Conservation (phyloP, 2,113 vertebrate genomes). For the Sinocyclocheilus anshuiensis region DNA sequence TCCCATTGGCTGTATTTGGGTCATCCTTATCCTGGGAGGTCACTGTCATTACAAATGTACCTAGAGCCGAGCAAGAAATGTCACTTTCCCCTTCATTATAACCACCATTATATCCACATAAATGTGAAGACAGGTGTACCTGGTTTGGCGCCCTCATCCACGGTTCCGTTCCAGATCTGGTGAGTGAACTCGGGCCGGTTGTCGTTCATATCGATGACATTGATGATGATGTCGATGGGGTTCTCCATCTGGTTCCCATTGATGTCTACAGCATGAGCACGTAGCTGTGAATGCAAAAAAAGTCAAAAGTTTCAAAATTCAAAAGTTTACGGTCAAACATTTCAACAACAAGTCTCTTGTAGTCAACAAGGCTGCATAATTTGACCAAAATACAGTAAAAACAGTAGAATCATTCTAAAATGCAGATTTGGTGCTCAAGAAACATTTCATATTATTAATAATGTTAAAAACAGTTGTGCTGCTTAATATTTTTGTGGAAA, state of each 20-base stretch:
- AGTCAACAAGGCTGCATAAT: neutral
- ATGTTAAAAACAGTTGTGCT: too few relatives aligned
- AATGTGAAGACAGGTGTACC: conserved; percentile 72
- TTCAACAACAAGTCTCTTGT: neutral
- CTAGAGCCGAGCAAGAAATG: conserved; percentile 64
- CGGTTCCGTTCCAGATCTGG: conserved; percentile 91
- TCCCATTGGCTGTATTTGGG: conserved; percentile 89
- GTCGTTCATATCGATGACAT: conserved; percentile 98
- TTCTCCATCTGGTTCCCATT: conserved; percentile 99
- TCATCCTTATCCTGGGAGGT: conserved; percentile 94
- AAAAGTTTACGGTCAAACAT: neutral
- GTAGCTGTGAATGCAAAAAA: conserved; percentile 75
- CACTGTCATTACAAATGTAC: conserved; percentile 95
- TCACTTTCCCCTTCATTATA: neutral
- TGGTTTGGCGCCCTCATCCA: conserved; percentile 94
- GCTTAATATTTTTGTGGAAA: too few relatives aligned
- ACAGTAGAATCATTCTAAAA: neutral
- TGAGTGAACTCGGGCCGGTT: conserved; percentile 94
- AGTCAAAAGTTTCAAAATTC: neutral
- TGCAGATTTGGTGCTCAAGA: too few relatives aligned
- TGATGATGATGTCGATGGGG: conserved; percentile 96
- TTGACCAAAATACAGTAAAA: neutral
- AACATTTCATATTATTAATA: too few relatives aligned
- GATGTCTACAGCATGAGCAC: conserved; percentile 94
- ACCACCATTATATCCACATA: neutral